phyloP scores from a whole-genome alignment of 2,888 invertebrate genomes.

The Tiliacea aurago region DNA sequence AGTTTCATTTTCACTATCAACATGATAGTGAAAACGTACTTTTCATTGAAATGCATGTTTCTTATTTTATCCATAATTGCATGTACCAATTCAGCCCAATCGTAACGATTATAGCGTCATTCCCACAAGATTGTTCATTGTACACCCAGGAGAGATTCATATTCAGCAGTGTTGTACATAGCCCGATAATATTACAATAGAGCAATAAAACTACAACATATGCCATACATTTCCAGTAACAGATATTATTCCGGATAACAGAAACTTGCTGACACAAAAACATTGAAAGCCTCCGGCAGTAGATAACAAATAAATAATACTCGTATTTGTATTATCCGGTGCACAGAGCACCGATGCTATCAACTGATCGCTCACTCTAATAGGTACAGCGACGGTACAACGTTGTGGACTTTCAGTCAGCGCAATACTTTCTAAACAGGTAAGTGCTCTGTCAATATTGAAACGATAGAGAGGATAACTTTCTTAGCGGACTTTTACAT shows the following conservation, averaged over 20 bases:
- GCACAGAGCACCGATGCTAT: constrained; percentile 49
- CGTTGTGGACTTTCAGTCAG: constrained; percentile 6
- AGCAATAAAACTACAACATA: constrained; percentile 37
- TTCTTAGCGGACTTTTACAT: not conserved
- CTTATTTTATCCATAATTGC: not conserved
- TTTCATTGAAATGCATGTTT: not conserved
- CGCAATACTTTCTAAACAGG: not conserved
- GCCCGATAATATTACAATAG: constrained; percentile 24
- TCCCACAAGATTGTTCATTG: constrained; percentile 9
- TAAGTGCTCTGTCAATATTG: constrained; percentile 5
- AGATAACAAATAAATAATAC: constrained; percentile 47
- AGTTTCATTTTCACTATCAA: not conserved
- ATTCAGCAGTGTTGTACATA: constrained; percentile 2
- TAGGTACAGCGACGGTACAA: constrained; percentile 19
- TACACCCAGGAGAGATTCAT: constrained; percentile 1
- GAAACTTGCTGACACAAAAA: constrained; percentile 55
- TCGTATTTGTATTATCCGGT: constrained; percentile 47
- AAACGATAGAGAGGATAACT: not conserved
- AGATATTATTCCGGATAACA: constrained; percentile 50
- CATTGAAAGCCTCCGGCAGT: constrained; percentile 36
- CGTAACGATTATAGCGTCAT: constrained; percentile 10
- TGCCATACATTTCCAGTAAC: constrained; percentile 26
- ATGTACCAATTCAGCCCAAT: constrained; percentile 2
- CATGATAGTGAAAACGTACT: not conserved
- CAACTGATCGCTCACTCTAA: constrained; percentile 43